Conservation (phyloP, 2,888 invertebrate species). For the Nymphalis c-album region DNA sequence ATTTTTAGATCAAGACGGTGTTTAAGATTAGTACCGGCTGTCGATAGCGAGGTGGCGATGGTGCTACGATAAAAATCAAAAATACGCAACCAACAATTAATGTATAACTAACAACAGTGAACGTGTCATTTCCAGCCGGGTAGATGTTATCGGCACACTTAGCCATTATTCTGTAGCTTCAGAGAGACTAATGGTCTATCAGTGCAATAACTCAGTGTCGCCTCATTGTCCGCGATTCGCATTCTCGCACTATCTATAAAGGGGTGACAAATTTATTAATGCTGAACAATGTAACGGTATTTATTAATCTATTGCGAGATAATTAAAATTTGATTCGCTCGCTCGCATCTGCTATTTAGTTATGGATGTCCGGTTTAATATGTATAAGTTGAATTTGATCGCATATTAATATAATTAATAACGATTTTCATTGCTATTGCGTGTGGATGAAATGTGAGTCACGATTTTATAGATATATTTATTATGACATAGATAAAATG, state of each 20-base stretch:
- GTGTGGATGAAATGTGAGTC: background rate
- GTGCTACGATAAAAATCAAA: slow-evolving; percentile 40
- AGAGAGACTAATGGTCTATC: slow-evolving; percentile 76
- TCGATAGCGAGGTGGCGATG: slow-evolving; percentile 29
- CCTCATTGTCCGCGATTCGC: slow-evolving; percentile 76
- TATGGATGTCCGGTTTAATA: slow-evolving; percentile 25
- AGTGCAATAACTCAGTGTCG: slow-evolving; percentile 70
- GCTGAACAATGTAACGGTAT: slow-evolving; percentile 66
- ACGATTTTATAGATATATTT: background rate
- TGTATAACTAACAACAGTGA: slow-evolving; percentile 41
- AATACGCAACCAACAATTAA: slow-evolving; percentile 42
- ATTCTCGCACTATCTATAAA: slow-evolving; percentile 74
- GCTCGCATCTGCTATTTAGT: slow-evolving; percentile 41
- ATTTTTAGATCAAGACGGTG: background rate
- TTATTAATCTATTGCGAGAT: slow-evolving; percentile 62
- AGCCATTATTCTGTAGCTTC: slow-evolving; percentile 72
- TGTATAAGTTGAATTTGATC: background rate
- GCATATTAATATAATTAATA: slow-evolving; percentile 7
- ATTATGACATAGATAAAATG: too few species aligned
- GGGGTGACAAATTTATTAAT: slow-evolving; percentile 79
- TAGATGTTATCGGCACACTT: slow-evolving; percentile 50
- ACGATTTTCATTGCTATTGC: background rate
- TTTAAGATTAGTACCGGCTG: slow-evolving; percentile 23
- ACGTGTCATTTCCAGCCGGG: slow-evolving; percentile 57
- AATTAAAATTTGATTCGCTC: slow-evolving; percentile 72